phyloP scores from a whole-genome alignment of 2,113 vertebrate species.

The Cynopterus brachyotis region DNA sequence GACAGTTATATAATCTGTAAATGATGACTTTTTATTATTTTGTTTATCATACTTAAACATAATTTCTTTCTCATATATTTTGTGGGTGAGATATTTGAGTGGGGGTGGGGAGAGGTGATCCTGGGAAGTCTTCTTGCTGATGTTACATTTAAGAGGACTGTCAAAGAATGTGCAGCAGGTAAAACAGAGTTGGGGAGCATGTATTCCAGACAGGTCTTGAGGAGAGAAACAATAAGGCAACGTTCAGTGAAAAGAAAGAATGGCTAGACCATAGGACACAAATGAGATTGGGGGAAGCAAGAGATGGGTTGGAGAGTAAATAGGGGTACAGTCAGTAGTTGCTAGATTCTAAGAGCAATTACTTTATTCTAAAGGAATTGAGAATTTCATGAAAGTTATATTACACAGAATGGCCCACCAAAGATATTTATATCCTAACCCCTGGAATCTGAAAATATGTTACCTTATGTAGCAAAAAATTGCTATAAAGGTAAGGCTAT shows the following conservation, averaged over 20 bases:
- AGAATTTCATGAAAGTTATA: background rate
- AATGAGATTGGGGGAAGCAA: background rate
- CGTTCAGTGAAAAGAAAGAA: background rate
- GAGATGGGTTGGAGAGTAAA: background rate
- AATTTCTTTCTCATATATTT: background rate
- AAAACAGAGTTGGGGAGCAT: background rate
- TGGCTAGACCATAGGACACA: background rate
- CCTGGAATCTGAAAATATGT: background rate
- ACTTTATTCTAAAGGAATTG: constrained; percentile 7
- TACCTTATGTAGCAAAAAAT: background rate
- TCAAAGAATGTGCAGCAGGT: background rate
- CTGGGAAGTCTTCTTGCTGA: background rate
- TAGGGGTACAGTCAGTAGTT: background rate
- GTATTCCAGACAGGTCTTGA: background rate
- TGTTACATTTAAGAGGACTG: background rate
- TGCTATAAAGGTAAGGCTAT: background rate
- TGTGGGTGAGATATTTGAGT: background rate
- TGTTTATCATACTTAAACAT: background rate
- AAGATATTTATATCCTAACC: background rate
- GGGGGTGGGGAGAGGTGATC: background rate
- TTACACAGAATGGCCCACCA: background rate
- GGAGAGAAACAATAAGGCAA: background rate
- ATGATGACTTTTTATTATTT: background rate
- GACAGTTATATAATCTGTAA: background rate
- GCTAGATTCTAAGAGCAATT: background rate